Evolutionary conservation across 2,888 invertebrate genomes (phyloP).

Genomic region (Pyrgus malvae): DNA sequence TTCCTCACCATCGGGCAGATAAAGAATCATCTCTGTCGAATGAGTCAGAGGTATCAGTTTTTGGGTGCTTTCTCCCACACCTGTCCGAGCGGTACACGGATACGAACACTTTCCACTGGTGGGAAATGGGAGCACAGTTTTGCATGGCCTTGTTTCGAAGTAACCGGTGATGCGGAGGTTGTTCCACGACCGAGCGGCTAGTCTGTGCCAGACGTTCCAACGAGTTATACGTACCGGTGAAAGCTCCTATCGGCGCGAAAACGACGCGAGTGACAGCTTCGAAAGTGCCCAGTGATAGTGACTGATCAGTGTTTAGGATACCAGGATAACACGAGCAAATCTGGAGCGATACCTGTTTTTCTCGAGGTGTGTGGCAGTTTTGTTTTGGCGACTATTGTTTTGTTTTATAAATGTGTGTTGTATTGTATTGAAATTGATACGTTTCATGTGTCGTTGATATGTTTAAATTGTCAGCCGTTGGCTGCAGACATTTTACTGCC

Average conservation of each 20-base stretch:
- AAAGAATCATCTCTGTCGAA: constrained; percentile 56
- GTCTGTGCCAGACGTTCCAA: constrained; percentile 51
- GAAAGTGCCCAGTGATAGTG: constrained; percentile 48
- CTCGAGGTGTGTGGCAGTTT: constrained; percentile 56
- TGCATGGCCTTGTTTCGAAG: constrained; percentile 74
- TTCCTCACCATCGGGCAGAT: constrained; percentile 46
- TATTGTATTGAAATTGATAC: background rate
- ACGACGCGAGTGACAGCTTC: constrained; percentile 55
- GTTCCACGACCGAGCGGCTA: constrained; percentile 35
- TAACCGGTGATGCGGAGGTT: constrained; percentile 43
- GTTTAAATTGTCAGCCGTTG: constrained; percentile 8
- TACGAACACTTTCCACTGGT: constrained; percentile 75
- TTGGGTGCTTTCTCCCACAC: constrained; percentile 79
- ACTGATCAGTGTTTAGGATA: constrained; percentile 54
- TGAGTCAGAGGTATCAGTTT: constrained; percentile 72
- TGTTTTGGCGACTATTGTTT: constrained; percentile 1
- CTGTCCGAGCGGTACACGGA: constrained; percentile 68
- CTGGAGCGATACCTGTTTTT: constrained; percentile 63
- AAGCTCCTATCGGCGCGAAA: constrained; percentile 40
- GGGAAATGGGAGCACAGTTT: constrained; percentile 75
- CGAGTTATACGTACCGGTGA: constrained; percentile 40
- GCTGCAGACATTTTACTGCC: constrained; percentile 28
- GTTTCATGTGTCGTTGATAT: constrained; percentile 2
- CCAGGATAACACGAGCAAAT: constrained; percentile 48
- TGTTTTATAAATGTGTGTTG: constrained; percentile 3